phyloP scores from a whole-genome alignment of 2,888 invertebrate genomes.

The Mythimna lalbum region DNA sequence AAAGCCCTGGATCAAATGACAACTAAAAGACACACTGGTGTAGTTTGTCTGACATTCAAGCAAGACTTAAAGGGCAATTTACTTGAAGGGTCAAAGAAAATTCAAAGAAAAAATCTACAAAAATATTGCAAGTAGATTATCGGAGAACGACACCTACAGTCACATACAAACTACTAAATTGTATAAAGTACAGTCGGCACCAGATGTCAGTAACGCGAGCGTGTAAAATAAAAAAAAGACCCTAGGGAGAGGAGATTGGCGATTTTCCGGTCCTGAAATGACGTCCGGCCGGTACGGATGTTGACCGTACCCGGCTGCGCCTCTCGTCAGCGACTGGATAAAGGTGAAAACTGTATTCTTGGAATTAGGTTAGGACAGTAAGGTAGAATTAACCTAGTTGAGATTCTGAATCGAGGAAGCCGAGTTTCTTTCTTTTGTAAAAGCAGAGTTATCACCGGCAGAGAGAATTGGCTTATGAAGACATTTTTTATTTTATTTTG shows the following conservation, averaged over 20 bases:
- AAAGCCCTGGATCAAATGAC: too few relatives aligned
- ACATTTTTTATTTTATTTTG: too few relatives aligned
- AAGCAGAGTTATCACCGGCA: neutral
- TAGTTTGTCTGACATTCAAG: too few relatives aligned
- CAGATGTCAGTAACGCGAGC: slow-evolving; percentile 66
- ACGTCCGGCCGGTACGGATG: slow-evolving; percentile 87
- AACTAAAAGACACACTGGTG: too few relatives aligned
- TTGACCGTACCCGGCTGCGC: slow-evolving; percentile 77
- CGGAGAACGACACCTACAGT: slow-evolving; percentile 13
- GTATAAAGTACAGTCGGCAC: slow-evolving; percentile 52
- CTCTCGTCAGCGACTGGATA: slow-evolving; percentile 62
- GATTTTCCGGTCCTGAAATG: slow-evolving; percentile 89
- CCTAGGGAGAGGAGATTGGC: slow-evolving; percentile 84
- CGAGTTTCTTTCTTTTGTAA: slow-evolving; percentile 26
- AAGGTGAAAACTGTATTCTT: slow-evolving; percentile 61
- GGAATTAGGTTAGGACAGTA: slow-evolving; percentile 65
- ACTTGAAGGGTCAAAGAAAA: too few relatives aligned
- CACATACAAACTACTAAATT: slow-evolving; percentile 45
- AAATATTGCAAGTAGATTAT: neutral
- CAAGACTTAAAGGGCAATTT: too few relatives aligned
- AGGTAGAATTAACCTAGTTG: slow-evolving; percentile 59
- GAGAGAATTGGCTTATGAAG: too few relatives aligned
- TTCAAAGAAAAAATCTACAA: too few relatives aligned
- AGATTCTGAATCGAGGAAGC: slow-evolving; percentile 19
- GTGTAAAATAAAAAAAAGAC: slow-evolving; percentile 71